These are phyloP conservation scores for Ochlodes sylvanus DNA, from an alignment of 2,888 invertebrate genomes.

Conservation along the genomic window DNA sequence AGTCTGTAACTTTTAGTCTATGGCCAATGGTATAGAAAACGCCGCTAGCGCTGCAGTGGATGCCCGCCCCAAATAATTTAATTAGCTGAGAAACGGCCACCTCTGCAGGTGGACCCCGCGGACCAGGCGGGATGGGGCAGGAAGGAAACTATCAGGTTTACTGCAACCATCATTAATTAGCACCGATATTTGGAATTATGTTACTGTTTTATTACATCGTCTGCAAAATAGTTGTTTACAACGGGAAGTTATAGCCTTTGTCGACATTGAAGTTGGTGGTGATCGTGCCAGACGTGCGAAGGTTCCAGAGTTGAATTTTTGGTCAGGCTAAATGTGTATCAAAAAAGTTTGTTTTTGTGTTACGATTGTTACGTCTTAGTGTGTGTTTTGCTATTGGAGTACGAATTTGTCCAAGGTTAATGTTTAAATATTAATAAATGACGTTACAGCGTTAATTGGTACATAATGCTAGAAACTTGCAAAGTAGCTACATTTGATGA, in stretches of 20 bases:
- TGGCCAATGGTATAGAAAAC: constrained; percentile 44
- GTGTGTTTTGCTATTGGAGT: too few relatives aligned
- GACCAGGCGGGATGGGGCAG: constrained; percentile 20
- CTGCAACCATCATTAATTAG: constrained; percentile 19
- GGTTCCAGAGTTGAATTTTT: too few relatives aligned
- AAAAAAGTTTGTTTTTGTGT: too few relatives aligned
- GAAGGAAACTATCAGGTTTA: constrained; percentile 22
- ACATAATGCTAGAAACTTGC: too few relatives aligned
- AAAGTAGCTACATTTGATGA: too few relatives aligned
- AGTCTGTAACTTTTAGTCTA: constrained; percentile 40
- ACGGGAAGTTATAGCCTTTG: not conserved
- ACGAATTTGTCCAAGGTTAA: too few relatives aligned
- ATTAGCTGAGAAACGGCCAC: constrained; percentile 54
- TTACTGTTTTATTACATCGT: not conserved
- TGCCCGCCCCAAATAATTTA: constrained; percentile 65
- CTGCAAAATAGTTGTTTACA: not conserved
- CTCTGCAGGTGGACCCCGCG: constrained; percentile 50
- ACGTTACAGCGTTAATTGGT: too few relatives aligned
- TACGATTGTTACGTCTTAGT: too few relatives aligned
- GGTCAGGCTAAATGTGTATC: too few relatives aligned
- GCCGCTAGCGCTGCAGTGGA: constrained; percentile 58
- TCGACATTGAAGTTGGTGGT: not conserved
- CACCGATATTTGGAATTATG: not conserved
- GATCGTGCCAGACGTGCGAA: not conserved
- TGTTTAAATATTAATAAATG: too few relatives aligned